Evolutionary conservation across 2,888 invertebrate genomes (phyloP).

Genomic region (Vanessa cardui): DNA sequence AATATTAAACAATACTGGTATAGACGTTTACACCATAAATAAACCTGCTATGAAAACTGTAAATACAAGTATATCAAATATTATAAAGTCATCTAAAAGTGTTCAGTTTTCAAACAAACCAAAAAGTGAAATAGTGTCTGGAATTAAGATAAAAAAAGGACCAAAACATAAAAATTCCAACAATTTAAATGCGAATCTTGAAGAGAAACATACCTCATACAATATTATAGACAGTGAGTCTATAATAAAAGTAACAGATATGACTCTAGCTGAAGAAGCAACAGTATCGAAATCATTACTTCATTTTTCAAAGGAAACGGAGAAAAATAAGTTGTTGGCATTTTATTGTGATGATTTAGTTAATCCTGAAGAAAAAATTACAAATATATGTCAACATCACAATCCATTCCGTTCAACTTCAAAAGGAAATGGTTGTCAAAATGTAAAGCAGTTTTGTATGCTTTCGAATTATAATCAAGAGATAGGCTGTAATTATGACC

Average conservation of each 20-base stretch:
- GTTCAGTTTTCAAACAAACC: slow-evolving; percentile 53
- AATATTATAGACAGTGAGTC: slow-evolving; percentile 70
- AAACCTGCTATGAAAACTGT: background rate
- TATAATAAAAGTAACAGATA: slow-evolving; percentile 68
- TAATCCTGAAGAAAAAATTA: slow-evolving; percentile 25
- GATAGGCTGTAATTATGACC: slow-evolving; percentile 16
- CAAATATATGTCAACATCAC: slow-evolving; percentile 11
- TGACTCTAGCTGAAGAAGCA: slow-evolving; percentile 58
- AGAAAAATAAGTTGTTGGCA: slow-evolving; percentile 50
- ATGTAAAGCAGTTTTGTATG: slow-evolving; percentile 7
- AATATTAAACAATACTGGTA: background rate
- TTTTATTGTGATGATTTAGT: slow-evolving; percentile 52
- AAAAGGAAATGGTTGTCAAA: slow-evolving; percentile 11
- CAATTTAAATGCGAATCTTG: slow-evolving; percentile 50
- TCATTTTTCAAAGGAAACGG: slow-evolving; percentile 48
- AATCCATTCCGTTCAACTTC: slow-evolving; percentile 12
- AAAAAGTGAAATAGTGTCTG: slow-evolving; percentile 48
- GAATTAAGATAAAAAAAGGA: slow-evolving; percentile 55
- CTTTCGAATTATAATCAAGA: slow-evolving; percentile 9
- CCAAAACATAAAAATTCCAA: slow-evolving; percentile 48
- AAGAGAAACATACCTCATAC: slow-evolving; percentile 64
- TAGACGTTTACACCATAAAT: background rate
- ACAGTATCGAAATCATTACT: slow-evolving; percentile 55
- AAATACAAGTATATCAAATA: background rate
- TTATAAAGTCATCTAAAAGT: slow-evolving; percentile 45